Conservation (phyloP, 2,797 vertebrate species). For the Alosa sapidissima region DNA sequence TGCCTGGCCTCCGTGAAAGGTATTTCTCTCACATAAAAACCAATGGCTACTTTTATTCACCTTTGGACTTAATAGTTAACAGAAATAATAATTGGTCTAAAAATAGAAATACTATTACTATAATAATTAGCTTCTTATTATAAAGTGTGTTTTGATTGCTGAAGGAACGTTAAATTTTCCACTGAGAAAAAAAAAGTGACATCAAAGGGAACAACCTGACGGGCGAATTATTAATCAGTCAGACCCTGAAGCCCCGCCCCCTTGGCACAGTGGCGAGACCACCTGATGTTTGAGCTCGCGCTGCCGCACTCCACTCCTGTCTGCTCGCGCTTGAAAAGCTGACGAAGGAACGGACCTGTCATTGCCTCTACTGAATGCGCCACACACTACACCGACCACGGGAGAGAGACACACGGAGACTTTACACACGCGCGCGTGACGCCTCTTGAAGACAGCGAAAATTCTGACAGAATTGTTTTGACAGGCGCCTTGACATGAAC, state of each 20-base stretch:
- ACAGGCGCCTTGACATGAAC: not conserved
- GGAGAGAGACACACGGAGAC: not conserved
- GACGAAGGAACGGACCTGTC: constrained; percentile 27
- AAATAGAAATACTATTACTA: too few relatives aligned
- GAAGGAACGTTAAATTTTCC: not conserved
- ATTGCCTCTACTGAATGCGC: not conserved
- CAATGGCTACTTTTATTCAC: too few relatives aligned
- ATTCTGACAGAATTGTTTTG: not conserved
- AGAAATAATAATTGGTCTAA: too few relatives aligned
- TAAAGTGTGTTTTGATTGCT: not conserved
- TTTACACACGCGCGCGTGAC: not conserved
- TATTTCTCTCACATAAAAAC: not conserved
- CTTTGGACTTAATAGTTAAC: too few relatives aligned
- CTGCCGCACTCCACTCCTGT: constrained; percentile 32
- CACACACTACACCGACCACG: not conserved
- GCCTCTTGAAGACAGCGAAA: not conserved
- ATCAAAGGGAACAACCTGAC: not conserved
- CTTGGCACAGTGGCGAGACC: constrained; percentile 17
- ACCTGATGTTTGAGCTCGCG: constrained; percentile 31
- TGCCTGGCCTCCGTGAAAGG: not conserved
- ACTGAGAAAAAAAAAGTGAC: not conserved
- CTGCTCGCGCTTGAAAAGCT: constrained; percentile 37
- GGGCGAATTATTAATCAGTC: not conserved
- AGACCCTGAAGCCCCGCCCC: constrained; percentile 46
- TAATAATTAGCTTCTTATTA: too few relatives aligned